Base-by-base conservation (phyloP, 37 sponge, comb jelly and placozoan genomes). In the Crambe crambe region DNA sequence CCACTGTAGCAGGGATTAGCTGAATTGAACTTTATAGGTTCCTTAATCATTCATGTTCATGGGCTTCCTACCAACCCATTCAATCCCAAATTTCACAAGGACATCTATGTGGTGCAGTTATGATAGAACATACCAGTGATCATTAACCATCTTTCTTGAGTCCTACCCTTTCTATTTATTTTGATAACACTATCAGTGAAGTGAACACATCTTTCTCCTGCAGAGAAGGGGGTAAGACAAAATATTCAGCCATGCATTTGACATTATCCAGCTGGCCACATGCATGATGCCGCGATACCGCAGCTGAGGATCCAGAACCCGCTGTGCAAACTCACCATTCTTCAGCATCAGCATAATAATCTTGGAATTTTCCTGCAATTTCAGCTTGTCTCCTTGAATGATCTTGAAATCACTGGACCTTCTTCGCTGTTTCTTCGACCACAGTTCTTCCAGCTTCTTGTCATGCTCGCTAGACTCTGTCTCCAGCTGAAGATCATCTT, bases 61-160 rank as follows among this genome's bases (percentile, higher is more conserved):
- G n/a, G n/a, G n/a, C n/a, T n/a, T n/a, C n/a, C n/a, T n/a, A n/a
- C n/a, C n/a, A n/a, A n/a, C n/a, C n/a, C n/a, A n/a, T n/a, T n/a
- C n/a, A n/a, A n/a, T n/a, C n/a, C n/a, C n/a, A n/a, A n/a, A n/a
- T n/a, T 47, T 47, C 51, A 47, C 51, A 47, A 12, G 51, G 51
- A 47, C 51, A 47, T n/a, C n/a, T n/a, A n/a, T n/a, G n/a, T n/a
- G n/a, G n/a, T n/a, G n/a, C n/a, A n/a, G n/a, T n/a, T n/a, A n/a
- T n/a, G n/a, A n/a, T n/a, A n/a, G n/a, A n/a, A n/a, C 80, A 25
- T 22, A 91, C 92, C 92, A 64, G 92, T 80, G 57, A 91, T 83
- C 37, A 91, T 68, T 0, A 91, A 58, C 66, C 78, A 66, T 75
- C 87, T 73, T 20, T 91, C 90, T 41, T 95, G 91, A 6, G 71